Conservation (phyloP, 1,140 invertebrate genomes). For the Drosophila guanche region DNA sequence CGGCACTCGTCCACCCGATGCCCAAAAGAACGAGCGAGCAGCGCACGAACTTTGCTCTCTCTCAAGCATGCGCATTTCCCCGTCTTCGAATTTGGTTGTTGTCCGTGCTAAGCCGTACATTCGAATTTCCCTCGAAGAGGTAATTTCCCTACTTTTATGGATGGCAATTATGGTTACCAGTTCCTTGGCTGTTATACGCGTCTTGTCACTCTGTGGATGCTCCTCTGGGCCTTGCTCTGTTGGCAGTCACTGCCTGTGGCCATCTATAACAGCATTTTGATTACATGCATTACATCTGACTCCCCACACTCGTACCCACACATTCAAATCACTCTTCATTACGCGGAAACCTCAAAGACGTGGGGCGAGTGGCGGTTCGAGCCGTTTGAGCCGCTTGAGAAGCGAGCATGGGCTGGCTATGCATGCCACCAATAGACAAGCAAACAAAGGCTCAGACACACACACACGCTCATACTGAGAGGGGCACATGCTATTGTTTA, state of each 20-base stretch:
- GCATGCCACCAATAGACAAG: conserved; percentile 28
- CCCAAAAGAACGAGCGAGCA: conserved; percentile 17
- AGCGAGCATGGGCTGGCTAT: background rate
- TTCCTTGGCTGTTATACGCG: conserved; percentile 43
- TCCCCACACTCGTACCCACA: conserved; percentile 4
- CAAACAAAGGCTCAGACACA: conserved; percentile 30
- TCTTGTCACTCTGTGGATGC: too few species aligned
- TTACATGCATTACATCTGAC: conserved; percentile 11
- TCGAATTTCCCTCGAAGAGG: background rate
- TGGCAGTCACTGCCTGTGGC: conserved; percentile 4
- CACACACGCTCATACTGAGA: background rate
- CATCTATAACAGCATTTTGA: conserved; percentile 22
- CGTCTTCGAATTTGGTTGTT: conserved; percentile 58
- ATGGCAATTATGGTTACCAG: conserved; percentile 16
- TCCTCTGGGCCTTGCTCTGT: background rate
- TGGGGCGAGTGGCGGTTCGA: conserved; percentile 10
- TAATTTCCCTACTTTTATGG: conserved; percentile 42
- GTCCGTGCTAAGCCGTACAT: conserved; percentile 25
- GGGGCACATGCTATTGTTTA: conserved; percentile 59
- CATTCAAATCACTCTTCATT: conserved; percentile 14
- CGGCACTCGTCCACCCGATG: conserved; percentile 12
- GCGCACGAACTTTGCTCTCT: conserved; percentile 27
- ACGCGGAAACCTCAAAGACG: conserved; percentile 11
- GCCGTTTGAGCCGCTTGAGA: conserved; percentile 36
- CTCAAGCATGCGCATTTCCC: conserved; percentile 57